Evolutionary conservation across 2,888 invertebrate genomes (phyloP), one percentile per base, ranked within the genome.

Genomic region (Linhomoeus sp.): DNA sequence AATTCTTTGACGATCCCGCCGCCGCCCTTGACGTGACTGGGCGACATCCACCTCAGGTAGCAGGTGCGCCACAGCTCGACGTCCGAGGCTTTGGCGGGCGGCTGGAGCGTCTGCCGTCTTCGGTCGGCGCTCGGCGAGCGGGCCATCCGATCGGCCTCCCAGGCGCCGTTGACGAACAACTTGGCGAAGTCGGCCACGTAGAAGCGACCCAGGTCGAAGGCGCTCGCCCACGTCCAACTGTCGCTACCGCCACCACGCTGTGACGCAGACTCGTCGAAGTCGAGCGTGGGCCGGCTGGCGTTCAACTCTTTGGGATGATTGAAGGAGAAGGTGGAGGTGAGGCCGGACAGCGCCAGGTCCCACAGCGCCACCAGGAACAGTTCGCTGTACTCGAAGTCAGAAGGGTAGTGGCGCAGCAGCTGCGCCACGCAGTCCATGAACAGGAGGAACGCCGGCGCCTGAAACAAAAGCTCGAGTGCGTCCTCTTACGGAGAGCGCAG

Each of bases 401-500:
- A 73, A 0, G 87, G 86, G 68, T 78, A 84, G 70, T 88, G 88
- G 56, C 78, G 77, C 56, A 78, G 67, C 46, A 90, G 70, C 70
- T 92, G 90, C 85, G 86, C 87, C 46, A 80, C 79, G 66, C 85
- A 84, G 68, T 92, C 90, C 56, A 94, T 74, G 69, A 84, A 90
- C 43, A 92, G 70, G 42, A 90, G 75, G 66, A 90, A 82, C 44
- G 90, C 72, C 0, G 90, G 90, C 43, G 83, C 78, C 68, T 80
- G 75, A 51, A 36, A 47, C 54, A 48, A 50, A 38, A 40, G 45
- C 15, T 26, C n/a, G 7, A 20, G 2, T 50, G 9, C 23, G 14
- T 43, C 7, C 26, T 33, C 14, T 17, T 3, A 19, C 3, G 14
- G 15, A 41, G 23, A 5, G n/a, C n/a, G n/a, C n/a, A n/a, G n/a